Evolutionary conservation across 2,888 invertebrate species (phyloP).

Genomic region (Andrena flavipes): DNA sequence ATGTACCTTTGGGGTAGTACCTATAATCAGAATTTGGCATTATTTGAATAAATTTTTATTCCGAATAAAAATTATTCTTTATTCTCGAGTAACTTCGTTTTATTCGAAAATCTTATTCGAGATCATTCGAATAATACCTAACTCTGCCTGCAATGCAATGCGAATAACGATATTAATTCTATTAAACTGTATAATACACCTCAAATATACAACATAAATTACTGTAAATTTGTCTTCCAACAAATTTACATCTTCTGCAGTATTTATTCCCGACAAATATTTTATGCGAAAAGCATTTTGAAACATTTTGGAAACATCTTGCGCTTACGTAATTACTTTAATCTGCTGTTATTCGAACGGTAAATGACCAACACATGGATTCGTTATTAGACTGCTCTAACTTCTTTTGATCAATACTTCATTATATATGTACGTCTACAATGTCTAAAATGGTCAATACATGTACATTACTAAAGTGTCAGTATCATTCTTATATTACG

Average conservation of each 20-base stretch:
- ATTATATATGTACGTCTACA: background rate
- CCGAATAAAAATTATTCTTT: no score
- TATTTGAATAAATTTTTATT: no score
- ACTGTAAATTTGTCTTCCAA: background rate
- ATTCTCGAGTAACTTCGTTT: no score
- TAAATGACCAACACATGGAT: slow-evolving; percentile 5
- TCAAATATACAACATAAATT: background rate
- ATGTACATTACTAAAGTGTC: slow-evolving; percentile 5
- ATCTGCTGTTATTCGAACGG: slow-evolving; percentile 14
- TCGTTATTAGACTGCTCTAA: background rate
- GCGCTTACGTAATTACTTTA: background rate
- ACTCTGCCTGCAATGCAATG: slow-evolving; percentile 4
- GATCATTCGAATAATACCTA: no score
- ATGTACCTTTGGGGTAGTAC: background rate
- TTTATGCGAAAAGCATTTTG: background rate
- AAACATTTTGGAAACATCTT: background rate
- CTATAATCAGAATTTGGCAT: no score
- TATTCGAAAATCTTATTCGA: no score
- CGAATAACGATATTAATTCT: slow-evolving; percentile 9
- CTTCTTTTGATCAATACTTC: slow-evolving; percentile 3
- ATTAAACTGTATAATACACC: slow-evolving; percentile 9
- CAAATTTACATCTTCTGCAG: background rate
- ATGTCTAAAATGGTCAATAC: slow-evolving; percentile 9
- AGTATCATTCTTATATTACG: background rate
- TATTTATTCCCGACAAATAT: background rate